Evolutionary conservation across 2,113 vertebrate species (phyloP).

Genomic region (Himantopus leucocephalus): DNA sequence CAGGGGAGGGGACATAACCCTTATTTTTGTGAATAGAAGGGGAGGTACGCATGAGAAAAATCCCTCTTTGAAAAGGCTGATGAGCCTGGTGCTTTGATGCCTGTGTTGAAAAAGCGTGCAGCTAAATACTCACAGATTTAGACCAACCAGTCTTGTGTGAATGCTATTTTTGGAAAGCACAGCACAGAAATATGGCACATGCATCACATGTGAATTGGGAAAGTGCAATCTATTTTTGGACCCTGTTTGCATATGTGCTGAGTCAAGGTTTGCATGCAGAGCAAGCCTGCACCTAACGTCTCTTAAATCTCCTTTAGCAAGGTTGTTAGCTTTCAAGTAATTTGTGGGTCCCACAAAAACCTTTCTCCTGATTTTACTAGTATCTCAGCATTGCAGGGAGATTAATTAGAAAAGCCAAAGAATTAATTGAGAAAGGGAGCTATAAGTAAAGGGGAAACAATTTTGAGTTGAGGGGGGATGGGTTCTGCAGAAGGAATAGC

Average conservation of each 20-base stretch:
- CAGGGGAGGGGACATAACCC: background rate
- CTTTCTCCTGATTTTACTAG: background rate
- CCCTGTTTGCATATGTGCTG: constrained; percentile 60
- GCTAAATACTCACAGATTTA: constrained; percentile 26
- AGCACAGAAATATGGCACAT: constrained; percentile 44
- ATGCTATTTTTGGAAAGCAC: constrained; percentile 43
- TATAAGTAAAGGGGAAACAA: background rate
- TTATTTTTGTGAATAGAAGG: constrained; percentile 37
- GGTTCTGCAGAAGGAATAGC: background rate
- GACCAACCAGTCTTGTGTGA: background rate
- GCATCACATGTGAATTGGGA: constrained; percentile 49
- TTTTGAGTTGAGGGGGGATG: background rate
- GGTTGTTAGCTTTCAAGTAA: background rate
- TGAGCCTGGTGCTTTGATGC: background rate
- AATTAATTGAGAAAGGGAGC: background rate
- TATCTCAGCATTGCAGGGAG: background rate
- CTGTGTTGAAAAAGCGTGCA: background rate
- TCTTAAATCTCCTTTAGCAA: background rate
- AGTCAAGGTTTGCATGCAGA: constrained; percentile 50
- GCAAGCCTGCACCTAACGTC: background rate
- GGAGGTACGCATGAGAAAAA: background rate
- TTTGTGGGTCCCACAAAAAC: background rate
- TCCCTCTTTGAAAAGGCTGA: background rate
- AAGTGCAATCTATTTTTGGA: constrained; percentile 55
- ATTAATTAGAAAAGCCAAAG: background rate